Evolutionary conservation across 2,797 vertebrate genomes (phyloP), one percentile per base, ranked within the genome.

Genomic region (Gymnoscopelus microlampas): DNA sequence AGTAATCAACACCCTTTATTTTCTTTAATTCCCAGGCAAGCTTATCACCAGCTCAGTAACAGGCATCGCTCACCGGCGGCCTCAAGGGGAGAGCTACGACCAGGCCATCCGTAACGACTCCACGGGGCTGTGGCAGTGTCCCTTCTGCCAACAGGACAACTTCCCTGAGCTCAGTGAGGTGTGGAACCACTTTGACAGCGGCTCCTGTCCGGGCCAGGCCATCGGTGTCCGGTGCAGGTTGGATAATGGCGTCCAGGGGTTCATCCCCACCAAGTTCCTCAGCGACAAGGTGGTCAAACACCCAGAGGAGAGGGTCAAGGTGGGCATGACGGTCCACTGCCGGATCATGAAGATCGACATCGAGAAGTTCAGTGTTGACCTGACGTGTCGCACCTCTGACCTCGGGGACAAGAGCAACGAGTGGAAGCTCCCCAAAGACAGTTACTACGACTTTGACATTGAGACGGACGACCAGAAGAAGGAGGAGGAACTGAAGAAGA

Each of bases 341-440:
- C 94, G 98, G 67, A 99, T 99, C 86, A 99, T 99, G 97, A 99
- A 99, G 92, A 98, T 99, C 0, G 98, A 99, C 91, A 99, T 99
- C 0, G 98, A 99, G 82, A 99, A 99, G 83, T 99, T 99, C 88
- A 98, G 95, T 2, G 97, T 98, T 0, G 98, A 99, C 90, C 94
- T 99, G 84, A 99, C 98, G 0, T 99, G 98, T 84, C 95, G 98
- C 64, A 97, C 98, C 0, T 98, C 98, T 0, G 98, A 99, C 82
- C 89, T 99, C 76, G 95, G 95, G 94, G 98, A 99, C 91, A 97
- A 98, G 81, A 97, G 94, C 91, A 99, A 98, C 0, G 98, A 99
- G 86, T 99, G 98, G 98, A 99, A 99, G 59, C 95, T 99, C 56
- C 97, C 97, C 32, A 99, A 99, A 78, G 98, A 99, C 85, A 98